phyloP scores from a whole-genome alignment of 2,113 vertebrate species.

The Anguilla japonica region DNA sequence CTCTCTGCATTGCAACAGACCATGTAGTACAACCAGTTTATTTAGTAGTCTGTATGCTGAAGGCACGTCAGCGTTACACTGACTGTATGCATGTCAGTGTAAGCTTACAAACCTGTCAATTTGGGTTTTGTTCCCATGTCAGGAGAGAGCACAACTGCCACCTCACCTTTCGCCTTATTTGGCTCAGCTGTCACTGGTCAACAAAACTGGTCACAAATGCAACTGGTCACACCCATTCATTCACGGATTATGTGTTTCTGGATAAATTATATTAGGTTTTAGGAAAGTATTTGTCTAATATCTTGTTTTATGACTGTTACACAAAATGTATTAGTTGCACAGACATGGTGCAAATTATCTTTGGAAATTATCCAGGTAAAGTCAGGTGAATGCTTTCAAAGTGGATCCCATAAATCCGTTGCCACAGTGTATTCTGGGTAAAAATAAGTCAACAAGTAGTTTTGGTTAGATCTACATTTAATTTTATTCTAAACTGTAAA shows the following conservation, averaged over 20 bases:
- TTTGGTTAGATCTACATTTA: not conserved
- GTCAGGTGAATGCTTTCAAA: not conserved
- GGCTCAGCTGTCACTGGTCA: not conserved
- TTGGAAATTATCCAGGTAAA: not conserved
- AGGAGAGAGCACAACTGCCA: not conserved
- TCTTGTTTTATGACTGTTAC: not conserved
- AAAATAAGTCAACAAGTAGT: not conserved
- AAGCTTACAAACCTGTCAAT: not conserved
- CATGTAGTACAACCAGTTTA: constrained; percentile 7
- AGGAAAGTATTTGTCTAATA: not conserved
- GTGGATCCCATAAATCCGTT: not conserved
- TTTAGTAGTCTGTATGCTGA: not conserved
- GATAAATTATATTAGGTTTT: not conserved
- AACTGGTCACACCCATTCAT: not conserved
- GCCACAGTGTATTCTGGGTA: not conserved
- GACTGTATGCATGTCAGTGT: not conserved
- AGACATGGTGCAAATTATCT: not conserved
- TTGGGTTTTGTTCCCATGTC: not conserved
- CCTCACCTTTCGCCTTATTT: not conserved
- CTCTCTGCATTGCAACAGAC: not conserved
- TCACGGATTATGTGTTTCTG: not conserved
- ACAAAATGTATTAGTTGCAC: not conserved
- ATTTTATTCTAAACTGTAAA: not conserved
- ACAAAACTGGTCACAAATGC: not conserved
- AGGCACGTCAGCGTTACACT: not conserved